These are phyloP conservation scores for Darevskia mixta DNA, from an alignment of 2,797 vertebrate genomes.

Conservation along the genomic window DNA sequence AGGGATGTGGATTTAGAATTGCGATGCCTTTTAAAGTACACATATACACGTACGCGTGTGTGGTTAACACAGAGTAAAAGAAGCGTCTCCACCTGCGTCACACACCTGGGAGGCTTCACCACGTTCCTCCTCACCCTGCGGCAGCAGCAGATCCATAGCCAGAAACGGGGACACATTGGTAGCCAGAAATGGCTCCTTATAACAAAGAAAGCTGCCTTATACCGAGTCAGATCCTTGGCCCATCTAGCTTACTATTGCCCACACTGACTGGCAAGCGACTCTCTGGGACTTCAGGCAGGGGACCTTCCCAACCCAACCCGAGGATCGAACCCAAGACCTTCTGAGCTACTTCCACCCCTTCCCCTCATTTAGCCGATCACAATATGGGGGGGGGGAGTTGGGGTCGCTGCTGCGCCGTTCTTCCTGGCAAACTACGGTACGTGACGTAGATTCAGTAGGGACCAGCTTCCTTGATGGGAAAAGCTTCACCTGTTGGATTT, in stretches of 20 bases:
- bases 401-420: background rate
- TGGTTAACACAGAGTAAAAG: background rate
- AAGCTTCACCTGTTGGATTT: background rate
- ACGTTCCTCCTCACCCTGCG: background rate
- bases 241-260: no score
- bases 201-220: no score
- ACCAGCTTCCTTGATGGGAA: no score
- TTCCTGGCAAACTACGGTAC: background rate
- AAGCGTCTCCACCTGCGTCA: background rate
- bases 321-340: no score
- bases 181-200: background rate
- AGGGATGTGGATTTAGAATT: background rate
- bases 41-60: background rate
- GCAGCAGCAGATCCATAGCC: background rate
- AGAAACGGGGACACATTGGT: background rate
- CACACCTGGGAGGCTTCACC: background rate
- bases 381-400: background rate
- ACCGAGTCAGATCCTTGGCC: no score
- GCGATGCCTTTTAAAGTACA: background rate
- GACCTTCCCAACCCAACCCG: no score
- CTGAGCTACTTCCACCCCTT: background rate
- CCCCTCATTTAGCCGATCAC: background rate
- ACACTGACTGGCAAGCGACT: no score
- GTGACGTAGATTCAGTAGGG: background rate
- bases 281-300: no score